phyloP scores from a whole-genome alignment of 2,797 vertebrate species.

The Myioborus melanocephalus region DNA sequence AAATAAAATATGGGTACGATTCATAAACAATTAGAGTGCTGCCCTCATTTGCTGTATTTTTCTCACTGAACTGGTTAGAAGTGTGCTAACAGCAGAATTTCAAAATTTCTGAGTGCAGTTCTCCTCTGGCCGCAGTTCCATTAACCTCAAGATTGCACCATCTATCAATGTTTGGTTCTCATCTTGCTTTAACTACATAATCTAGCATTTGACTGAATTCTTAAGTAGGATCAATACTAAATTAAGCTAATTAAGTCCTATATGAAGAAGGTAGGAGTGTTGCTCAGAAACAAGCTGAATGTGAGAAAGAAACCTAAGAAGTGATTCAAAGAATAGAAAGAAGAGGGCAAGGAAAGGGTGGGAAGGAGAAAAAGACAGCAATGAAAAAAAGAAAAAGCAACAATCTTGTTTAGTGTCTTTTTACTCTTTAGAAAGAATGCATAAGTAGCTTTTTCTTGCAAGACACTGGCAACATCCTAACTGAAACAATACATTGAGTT shows the following conservation, averaged over 20 bases:
- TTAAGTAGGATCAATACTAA: not conserved
- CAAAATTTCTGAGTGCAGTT: not conserved
- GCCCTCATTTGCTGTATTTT: not conserved
- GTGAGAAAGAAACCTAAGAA: conserved; percentile 17
- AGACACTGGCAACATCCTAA: not conserved
- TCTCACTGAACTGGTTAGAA: not conserved
- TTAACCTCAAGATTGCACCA: not conserved
- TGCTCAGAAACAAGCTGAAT: conserved; percentile 53
- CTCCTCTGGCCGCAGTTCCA: not conserved
- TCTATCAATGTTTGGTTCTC: not conserved
- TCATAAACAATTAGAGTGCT: not conserved
- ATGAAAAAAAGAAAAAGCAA: not conserved
- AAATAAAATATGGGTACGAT: not conserved
- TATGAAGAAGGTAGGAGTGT: conserved; percentile 36
- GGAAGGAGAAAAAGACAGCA: not conserved
- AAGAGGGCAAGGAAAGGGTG: not conserved
- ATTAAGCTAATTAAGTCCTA: not conserved
- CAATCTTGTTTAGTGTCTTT: not conserved
- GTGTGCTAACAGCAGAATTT: not conserved
- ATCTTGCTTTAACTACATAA: not conserved
- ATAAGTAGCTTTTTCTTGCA: not conserved
- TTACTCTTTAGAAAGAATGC: not conserved
- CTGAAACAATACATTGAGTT: not conserved
- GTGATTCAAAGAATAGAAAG: not conserved
- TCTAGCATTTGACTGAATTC: not conserved